Conservation (phyloP, 2,888 invertebrate genomes). For the Rhagophthalmus giganteus region DNA sequence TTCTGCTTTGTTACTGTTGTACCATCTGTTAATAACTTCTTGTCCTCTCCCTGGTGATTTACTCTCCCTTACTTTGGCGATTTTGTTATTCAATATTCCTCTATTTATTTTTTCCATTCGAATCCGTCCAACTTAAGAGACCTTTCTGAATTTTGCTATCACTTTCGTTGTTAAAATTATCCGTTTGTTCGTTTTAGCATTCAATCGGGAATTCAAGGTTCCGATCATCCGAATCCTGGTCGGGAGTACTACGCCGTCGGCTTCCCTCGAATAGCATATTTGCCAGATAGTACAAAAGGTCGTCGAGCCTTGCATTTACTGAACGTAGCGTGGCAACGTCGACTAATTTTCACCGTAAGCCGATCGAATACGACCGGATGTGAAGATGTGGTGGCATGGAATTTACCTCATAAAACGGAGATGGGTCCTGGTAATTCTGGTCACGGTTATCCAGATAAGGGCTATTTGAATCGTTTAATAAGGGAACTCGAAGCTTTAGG, state of each 20-base stretch:
- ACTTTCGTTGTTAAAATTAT: too few species aligned
- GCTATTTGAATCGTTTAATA: slow-evolving; percentile 70
- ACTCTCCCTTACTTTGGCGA: too few species aligned
- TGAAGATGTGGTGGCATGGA: slow-evolving; percentile 91
- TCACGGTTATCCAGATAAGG: slow-evolving; percentile 75
- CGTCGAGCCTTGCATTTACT: slow-evolving; percentile 75
- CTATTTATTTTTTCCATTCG: too few species aligned
- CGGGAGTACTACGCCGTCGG: slow-evolving; percentile 87
- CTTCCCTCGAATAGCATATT: slow-evolving; percentile 78
- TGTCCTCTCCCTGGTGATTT: too few species aligned
- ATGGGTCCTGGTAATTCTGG: slow-evolving; percentile 61
- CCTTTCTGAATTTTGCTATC: too few species aligned
- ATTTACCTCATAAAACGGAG: slow-evolving; percentile 85
- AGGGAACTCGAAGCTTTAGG: slow-evolving; percentile 63
- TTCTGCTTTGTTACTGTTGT: too few species aligned
- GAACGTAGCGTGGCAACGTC: slow-evolving; percentile 80
- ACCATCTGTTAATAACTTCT: too few species aligned
- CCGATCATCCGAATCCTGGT: slow-evolving; percentile 79
- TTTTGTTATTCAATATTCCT: too few species aligned
- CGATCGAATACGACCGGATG: slow-evolving; percentile 88
- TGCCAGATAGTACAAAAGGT: slow-evolving; percentile 83
- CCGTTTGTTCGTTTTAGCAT: slow-evolving; percentile 70
- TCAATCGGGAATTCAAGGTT: slow-evolving; percentile 80
- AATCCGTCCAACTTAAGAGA: too few species aligned
- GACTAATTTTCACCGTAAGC: slow-evolving; percentile 82